phyloP scores from a whole-genome alignment of 2,888 invertebrate species.

The Andrena trimmerana region DNA sequence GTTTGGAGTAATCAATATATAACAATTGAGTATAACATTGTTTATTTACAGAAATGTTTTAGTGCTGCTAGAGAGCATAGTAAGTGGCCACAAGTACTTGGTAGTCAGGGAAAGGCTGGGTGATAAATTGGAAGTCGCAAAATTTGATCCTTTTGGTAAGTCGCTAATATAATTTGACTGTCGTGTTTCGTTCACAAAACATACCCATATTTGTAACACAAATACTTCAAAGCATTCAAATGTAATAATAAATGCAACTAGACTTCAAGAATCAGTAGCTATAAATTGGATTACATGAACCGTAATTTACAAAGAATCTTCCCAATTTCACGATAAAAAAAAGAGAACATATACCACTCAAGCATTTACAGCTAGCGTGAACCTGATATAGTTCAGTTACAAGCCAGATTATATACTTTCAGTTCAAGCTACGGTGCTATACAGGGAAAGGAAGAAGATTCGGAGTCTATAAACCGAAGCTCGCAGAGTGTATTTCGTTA shows the following conservation, averaged over 20 bases:
- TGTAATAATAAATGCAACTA: too few species aligned
- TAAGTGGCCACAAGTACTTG: slow-evolving; percentile 91
- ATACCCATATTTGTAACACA: too few species aligned
- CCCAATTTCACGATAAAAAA: too few species aligned
- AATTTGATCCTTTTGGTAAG: slow-evolving; percentile 93
- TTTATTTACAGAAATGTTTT: slow-evolving; percentile 88
- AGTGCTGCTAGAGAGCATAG: slow-evolving; percentile 92
- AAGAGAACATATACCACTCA: not conserved
- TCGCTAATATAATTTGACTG: slow-evolving; percentile 68
- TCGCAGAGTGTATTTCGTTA: not conserved
- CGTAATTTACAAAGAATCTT: too few species aligned
- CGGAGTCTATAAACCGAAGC: slow-evolving; percentile 25
- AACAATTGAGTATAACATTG: slow-evolving; percentile 1
- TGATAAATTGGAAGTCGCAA: slow-evolving; percentile 91
- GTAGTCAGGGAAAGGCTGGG: slow-evolving; percentile 90
- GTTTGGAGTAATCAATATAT: not conserved
- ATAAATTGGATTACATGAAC: too few species aligned
- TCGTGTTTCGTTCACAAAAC: not conserved
- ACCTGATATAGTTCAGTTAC: not conserved
- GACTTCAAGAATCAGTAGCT: too few species aligned
- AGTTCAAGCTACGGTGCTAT: slow-evolving; percentile 90
- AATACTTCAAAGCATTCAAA: too few species aligned
- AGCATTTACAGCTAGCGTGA: not conserved
- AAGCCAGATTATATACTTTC: slow-evolving; percentile 82
- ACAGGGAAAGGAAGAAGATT: slow-evolving; percentile 91